Percentiles rank a stretch among this genome's conserved stretches.
phyloP scores from a whole-genome alignment of 2,888 invertebrate genomes.

The Eledona agricola region DNA sequence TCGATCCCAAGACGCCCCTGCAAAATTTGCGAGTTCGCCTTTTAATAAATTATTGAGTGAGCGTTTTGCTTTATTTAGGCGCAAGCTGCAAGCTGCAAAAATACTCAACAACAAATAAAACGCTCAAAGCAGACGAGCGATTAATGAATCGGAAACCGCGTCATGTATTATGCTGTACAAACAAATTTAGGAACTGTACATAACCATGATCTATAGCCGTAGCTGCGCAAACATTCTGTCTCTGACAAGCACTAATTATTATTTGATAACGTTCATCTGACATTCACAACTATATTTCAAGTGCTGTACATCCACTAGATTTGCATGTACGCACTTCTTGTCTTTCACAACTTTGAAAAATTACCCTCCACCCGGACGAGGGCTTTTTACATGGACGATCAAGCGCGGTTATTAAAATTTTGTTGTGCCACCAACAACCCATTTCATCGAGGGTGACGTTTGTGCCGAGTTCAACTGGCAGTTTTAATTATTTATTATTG shows the following conservation, averaged over 20 bases:
- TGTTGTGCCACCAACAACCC: constrained; percentile 6
- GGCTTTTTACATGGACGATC: constrained; percentile 16
- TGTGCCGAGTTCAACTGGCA: constrained; percentile 13
- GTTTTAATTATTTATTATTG: constrained; percentile 18
- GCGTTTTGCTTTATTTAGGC: not conserved
- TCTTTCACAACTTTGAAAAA: constrained; percentile 1
- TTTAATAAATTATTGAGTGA: constrained; percentile 3
- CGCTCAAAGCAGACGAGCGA: constrained; percentile 25
- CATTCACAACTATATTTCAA: constrained; percentile 41
- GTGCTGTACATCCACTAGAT: constrained; percentile 27
- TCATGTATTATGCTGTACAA: constrained; percentile 44
- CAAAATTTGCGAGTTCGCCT: constrained; percentile 2
- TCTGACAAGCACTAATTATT: constrained; percentile 46
- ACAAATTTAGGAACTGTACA: constrained; percentile 41
- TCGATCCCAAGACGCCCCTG: not conserved
- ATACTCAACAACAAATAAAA: constrained; percentile 11
- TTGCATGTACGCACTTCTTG: constrained; percentile 33
- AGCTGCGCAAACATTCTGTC: constrained; percentile 43
- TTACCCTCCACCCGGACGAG: not conserved
- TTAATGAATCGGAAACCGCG: constrained; percentile 43
- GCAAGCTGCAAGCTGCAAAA: not conserved
- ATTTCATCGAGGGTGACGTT: constrained; percentile 17
- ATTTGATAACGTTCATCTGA: constrained; percentile 43
- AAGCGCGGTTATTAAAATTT: constrained; percentile 17
- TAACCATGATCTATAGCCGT: constrained; percentile 43